Evolutionary conservation across 2,888 invertebrate species (phyloP), one percentile per base, ranked within the genome.

Genomic region (Habrosyne pyritoides): DNA sequence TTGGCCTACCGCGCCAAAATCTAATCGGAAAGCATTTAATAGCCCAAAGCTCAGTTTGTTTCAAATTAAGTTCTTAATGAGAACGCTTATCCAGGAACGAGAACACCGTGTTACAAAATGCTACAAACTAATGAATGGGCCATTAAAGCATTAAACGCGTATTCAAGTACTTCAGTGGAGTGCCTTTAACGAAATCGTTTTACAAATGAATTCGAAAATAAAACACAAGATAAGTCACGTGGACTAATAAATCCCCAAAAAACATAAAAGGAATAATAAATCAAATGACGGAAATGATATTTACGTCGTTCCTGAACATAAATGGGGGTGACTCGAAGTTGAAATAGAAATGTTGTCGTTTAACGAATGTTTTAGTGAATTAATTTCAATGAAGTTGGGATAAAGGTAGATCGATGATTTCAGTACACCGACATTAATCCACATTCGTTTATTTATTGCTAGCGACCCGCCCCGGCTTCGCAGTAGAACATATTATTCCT

Each of bases 251-350:
- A 42, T 18, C 42, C 42, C 18, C 18, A 8, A 42, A 56, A 61
- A 54, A 57, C 46, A 47, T 57, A 60, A 61, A 58, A 55, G 57
- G 47, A 61, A 61, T 63, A 60, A 64, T 68, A 66, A 70, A 74
- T 69, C 59, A 57, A 60, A 42, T 52, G 61, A 56, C 70, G 71
- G 75, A 74, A 71, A 69, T 67, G 59, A 67, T 67, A 68, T 71
- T 71, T 66, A 66, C 64, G 65, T 68, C 58, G 55, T 61, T 59
- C 42, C 42, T 42, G 18, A 42, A 52, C 53, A 61, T 53, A 53
- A 63, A 56, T 51, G 59, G 52, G 55, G 57, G 61, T 53, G 61
- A 55, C 46, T 49, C 47, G 49, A 10, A 57, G 56, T 54, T 53
- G 53, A 18, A 18, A 18, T 2, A 42, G 14, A n/a, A 42, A n/a